A percentile compares a stretch with the other conserved stretches of the same genome.
phyloP scores from a whole-genome alignment of 2,797 vertebrate species.

The Rhabdomys pumilio region DNA sequence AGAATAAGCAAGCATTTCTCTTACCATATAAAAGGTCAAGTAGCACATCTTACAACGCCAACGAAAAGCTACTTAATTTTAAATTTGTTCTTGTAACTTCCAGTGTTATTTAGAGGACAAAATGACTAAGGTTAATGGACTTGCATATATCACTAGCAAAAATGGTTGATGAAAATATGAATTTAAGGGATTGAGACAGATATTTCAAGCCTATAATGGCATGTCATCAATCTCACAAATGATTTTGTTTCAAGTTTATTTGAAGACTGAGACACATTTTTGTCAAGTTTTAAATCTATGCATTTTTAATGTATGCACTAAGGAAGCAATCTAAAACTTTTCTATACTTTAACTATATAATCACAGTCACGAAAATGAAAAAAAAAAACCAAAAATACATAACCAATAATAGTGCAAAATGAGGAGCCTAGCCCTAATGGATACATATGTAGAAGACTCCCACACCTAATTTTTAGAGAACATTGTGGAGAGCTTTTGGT shows the following conservation, averaged over 20 bases:
- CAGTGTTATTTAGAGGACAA: slow-evolving; percentile 75
- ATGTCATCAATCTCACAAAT: slow-evolving; percentile 67
- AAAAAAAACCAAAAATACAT: background rate
- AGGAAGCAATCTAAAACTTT: slow-evolving; percentile 25
- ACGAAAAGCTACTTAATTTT: slow-evolving; percentile 74
- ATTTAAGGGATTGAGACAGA: slow-evolving; percentile 57
- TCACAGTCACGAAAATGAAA: background rate
- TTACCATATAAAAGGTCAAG: slow-evolving; percentile 76
- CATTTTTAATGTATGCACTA: slow-evolving; percentile 1
- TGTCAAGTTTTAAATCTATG: background rate
- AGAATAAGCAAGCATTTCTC: slow-evolving; percentile 71
- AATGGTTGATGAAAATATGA: slow-evolving; percentile 59
- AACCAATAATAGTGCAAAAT: background rate
- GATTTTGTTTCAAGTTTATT: slow-evolving; percentile 47
- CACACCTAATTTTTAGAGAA: background rate
- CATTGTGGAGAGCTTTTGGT: background rate
- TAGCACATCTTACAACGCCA: slow-evolving; percentile 62
- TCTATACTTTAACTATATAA: slow-evolving; percentile 47
- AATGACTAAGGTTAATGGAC: slow-evolving; percentile 70
- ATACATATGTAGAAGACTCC: background rate
- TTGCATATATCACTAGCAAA: slow-evolving; percentile 54
- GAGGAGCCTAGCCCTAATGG: background rate
- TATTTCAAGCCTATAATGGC: slow-evolving; percentile 57
- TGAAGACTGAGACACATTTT: slow-evolving; percentile 8
- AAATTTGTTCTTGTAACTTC: slow-evolving; percentile 57